Evolutionary conservation across 1,140 invertebrate genomes (phyloP).

Genomic region (Calephelis virginiensis): DNA sequence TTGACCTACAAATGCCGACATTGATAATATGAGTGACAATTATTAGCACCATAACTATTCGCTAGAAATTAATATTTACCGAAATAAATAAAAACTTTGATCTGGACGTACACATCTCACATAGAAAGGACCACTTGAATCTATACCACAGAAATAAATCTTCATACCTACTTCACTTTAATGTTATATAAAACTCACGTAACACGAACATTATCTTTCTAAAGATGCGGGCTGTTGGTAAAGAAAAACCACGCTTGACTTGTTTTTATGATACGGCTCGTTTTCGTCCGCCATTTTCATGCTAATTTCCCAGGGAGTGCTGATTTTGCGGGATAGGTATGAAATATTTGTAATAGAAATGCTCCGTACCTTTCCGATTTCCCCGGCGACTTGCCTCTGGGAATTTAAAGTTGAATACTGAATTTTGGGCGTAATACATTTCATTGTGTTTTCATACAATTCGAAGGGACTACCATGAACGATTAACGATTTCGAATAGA

Average conservation of each 20-base stretch:
- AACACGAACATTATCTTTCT: neutral
- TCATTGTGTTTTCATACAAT: slow-evolving; percentile 21
- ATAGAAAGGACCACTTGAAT: too few species aligned
- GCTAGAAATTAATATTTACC: too few species aligned
- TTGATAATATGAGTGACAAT: too few species aligned
- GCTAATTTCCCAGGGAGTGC: slow-evolving; percentile 50
- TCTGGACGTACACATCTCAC: too few species aligned
- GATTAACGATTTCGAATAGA: neutral
- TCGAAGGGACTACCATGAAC: neutral
- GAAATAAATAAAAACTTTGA: too few species aligned
- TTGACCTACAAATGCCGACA: too few species aligned
- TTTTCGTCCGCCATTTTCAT: slow-evolving; percentile 50
- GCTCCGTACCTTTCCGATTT: slow-evolving; percentile 56
- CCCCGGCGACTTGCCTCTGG: slow-evolving; percentile 33
- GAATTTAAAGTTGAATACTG: slow-evolving; percentile 41
- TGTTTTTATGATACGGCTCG: slow-evolving; percentile 28
- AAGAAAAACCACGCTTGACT: slow-evolving; percentile 31
- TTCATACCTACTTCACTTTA: too few species aligned
- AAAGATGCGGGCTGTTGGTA: slow-evolving; percentile 24
- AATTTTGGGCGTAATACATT: slow-evolving; percentile 40
- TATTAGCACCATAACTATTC: too few species aligned
- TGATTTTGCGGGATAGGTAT: slow-evolving; percentile 47
- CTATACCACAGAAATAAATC: too few species aligned
- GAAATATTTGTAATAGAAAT: slow-evolving; percentile 57
- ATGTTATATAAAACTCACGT: slow-evolving; percentile 1